Percentiles rank a stretch among this genome's conserved stretches.
phyloP scores from a whole-genome alignment of 2,113 vertebrate species.

The Theropithecus gelada region DNA sequence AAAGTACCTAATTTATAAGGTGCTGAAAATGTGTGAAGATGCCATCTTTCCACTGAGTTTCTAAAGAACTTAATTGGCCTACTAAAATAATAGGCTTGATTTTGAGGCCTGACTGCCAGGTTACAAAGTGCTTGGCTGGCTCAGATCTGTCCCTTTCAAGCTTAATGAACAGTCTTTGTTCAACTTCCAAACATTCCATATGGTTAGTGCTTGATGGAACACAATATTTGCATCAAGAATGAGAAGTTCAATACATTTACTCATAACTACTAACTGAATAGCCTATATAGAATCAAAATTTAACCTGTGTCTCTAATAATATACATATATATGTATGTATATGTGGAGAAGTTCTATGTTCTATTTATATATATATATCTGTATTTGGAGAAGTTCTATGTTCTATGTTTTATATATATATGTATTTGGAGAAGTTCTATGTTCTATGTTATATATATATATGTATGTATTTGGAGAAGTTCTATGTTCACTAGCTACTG shows the following conservation, averaged over 20 bases:
- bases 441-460: too few species aligned
- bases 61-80: conserved; percentile 79
- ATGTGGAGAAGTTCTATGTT: too few species aligned
- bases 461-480: not conserved
- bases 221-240: conserved; percentile 60
- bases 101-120: conserved; percentile 73
- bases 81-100: conserved; percentile 79
- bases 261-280: conserved; percentile 69
- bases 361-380: too few species aligned
- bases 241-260: conserved; percentile 68
- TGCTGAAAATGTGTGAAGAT: conserved; percentile 76
- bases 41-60: conserved; percentile 73
- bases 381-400: conserved; percentile 1
- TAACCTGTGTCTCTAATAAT: conserved; percentile 59
- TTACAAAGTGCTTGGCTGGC: conserved; percentile 78
- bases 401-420: not conserved
- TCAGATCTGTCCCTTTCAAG: conserved; percentile 77
- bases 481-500: conserved; percentile 61
- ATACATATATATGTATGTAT: not conserved
- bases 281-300: conserved; percentile 73
- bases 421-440: too few species aligned
- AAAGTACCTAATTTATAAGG: conserved; percentile 70
- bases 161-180: conserved; percentile 80
- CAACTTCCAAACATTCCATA: conserved; percentile 71
- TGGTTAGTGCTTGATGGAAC: conserved; percentile 70